Base-by-base conservation (phyloP, 2,113 vertebrate species). In the Tretioscincus oriximinensis region DNA sequence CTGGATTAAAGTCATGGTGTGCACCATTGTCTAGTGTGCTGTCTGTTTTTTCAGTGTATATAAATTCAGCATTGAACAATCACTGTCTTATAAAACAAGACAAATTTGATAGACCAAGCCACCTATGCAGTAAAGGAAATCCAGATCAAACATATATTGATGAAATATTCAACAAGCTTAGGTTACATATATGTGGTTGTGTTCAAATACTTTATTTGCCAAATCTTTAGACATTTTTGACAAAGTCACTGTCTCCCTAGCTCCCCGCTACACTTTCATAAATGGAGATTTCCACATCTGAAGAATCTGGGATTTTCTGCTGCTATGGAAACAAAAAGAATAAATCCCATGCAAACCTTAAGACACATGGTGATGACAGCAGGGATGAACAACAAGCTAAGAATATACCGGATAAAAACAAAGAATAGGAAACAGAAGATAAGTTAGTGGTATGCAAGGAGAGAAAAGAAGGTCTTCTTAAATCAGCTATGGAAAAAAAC, bases 241-340 rank as follows among this genome's bases (percentile, higher is more conserved):
- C 14, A 4, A 82, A 66, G 64, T 80, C 88, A 82, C 20, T 3
- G 11, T 29, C 12, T 24, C 22, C 51, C 31, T 9, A 58, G 54
- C 51, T 20, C 18, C 8, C 21, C 54, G 4, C 64, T 49, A 65
- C 73, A 84, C 76, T 29, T 78, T 63, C 84, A 86, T 78, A 88
- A 89, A 88, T 78, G 26, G 71, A 89, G 21, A 87, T 92, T 90
- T 89, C 73, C 22, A 29, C 83, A 91, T 88, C 88, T 84, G 73
- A 90, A 72, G 76, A 78, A 85, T 86, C 71, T 75, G 47, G 76
- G 54, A 78, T 63, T 83, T 88, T 83, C 76, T 86, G 89, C 77
- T 92, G 65, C 81, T 72, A 90, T 86, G 82, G 88, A 89, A 92
- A 92, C 84, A 80, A 88, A 86, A 83, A 76, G 29, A 88, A 81